Conservation (phyloP, 2,113 vertebrate genomes). For the Rissa tridactyla region DNA sequence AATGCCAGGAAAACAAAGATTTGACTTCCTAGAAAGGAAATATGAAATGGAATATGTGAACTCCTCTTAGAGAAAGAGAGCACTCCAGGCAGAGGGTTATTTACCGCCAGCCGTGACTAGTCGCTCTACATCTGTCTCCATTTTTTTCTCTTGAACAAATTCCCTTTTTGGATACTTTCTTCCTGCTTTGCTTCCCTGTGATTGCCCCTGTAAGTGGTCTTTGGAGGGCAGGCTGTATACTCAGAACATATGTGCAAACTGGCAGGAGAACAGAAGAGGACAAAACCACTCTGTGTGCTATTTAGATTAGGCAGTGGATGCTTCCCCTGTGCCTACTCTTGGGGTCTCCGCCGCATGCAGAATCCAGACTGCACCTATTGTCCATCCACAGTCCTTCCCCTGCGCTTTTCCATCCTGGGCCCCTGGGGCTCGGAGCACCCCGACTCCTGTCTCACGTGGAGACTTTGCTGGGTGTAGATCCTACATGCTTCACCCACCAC, state of each 20-base stretch:
- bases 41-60: constrained; percentile 39
- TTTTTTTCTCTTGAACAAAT: constrained; percentile 61
- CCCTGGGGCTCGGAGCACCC: background rate
- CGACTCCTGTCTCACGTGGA: background rate
- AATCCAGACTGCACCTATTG: background rate
- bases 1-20: constrained; percentile 28
- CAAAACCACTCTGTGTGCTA: constrained; percentile 61
- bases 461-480: background rate
- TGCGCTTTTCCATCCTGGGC: fast-evolving
- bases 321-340: constrained; percentile 38
- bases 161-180: constrained; percentile 64
- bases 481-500: background rate
- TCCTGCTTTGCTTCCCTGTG: constrained; percentile 60
- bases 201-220: constrained; percentile 67
- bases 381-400: background rate
- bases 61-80: constrained; percentile 16
- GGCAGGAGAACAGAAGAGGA: constrained; percentile 64
- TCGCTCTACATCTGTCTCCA: constrained; percentile 58
- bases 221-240: constrained; percentile 59
- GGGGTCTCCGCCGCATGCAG: background rate
- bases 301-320: constrained; percentile 47
- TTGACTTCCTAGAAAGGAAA: constrained; percentile 46
- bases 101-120: constrained; percentile 54
- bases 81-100: constrained; percentile 60
- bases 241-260: constrained; percentile 65